Base-by-base conservation (phyloP, 2,113 vertebrate genomes). In the Cariama cristata region DNA sequence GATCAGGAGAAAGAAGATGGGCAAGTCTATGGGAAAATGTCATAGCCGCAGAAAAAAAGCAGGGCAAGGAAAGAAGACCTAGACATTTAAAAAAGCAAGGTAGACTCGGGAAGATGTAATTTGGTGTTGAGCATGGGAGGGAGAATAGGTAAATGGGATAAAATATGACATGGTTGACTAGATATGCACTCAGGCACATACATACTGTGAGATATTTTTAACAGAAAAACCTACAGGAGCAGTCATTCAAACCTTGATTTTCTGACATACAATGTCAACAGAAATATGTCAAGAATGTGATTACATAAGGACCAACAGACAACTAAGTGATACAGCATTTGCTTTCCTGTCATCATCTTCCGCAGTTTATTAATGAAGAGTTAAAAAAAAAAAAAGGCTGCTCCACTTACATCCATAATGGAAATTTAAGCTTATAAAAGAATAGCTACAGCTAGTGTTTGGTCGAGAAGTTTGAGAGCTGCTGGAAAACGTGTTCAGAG, bases 311-410 rank as follows among this genome's bases (percentile, higher is more conserved):
- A 91, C 88, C 83, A 95, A 55, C 95, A 96, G 91, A 95, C 69
- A 96, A 85, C 91, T 64, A 81, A 85, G 88, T 64, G 88, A 76
- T 93, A 87, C 12, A 74, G 45, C 95, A 96, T 91, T 97, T 95
- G 89, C 86, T 96, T 96, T 90, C 94, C 93, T 97, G 95, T 96
- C 95, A 97, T 97, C 91, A 47, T 88, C 89, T 93, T 97, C 84
- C 91, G 28, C 71, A 76, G 87, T 91, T 94, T 82, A 85, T 96
- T 96, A 97, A 96, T 66, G 86, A 96, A 87, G 84, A 92, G 50
- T 81, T 63, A 52, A 69, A 75, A 67, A 44, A 87, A 75, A 79
- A 90, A 40, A 33, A 63, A 76, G 44, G 19, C 67, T 76, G 94
- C 66, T 94, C 89, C 73, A 85, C 79, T 95, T 95, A 79, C 69